Conservation (phyloP, 1,140 invertebrate species). For the Eueides isabella region DNA sequence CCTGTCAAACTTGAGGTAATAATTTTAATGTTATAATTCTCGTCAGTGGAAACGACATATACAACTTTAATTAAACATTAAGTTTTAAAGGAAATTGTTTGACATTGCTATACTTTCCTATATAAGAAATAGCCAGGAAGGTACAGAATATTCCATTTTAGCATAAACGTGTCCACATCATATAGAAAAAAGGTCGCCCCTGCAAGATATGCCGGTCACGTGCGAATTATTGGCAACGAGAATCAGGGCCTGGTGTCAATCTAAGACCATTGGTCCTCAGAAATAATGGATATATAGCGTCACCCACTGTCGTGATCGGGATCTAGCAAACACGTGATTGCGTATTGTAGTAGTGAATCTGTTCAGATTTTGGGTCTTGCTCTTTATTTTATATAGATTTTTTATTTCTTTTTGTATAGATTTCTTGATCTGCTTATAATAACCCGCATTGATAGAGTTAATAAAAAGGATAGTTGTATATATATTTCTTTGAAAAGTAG, state of each 20-base stretch:
- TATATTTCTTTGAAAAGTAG: too few relatives aligned
- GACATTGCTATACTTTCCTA: neutral
- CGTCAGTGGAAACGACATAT: neutral
- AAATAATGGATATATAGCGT: constrained; percentile 17
- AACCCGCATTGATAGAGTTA: neutral
- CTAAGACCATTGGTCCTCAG: constrained; percentile 10
- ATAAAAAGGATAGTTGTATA: neutral
- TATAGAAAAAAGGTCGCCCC: constrained; percentile 18
- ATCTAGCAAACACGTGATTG: constrained; percentile 26
- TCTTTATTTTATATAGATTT: neutral
- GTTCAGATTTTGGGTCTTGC: neutral
- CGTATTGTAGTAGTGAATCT: constrained; percentile 5
- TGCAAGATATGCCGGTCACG: constrained; percentile 30
- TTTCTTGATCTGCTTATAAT: neutral
- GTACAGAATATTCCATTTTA: neutral
- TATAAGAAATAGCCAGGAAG: neutral
- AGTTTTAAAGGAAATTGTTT: neutral
- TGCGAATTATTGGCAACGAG: constrained; percentile 38
- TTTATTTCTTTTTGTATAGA: neutral
- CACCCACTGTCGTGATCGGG: constrained; percentile 6
- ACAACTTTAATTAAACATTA: neutral
- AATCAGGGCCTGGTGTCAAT: constrained; percentile 37
- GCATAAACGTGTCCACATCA: constrained; percentile 5
- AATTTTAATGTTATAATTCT: neutral
- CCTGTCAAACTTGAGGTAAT: too few relatives aligned